These are phyloP conservation scores for Microplitis deprimator DNA, from an alignment of 2,888 invertebrate species.

Conservation along the genomic window DNA sequence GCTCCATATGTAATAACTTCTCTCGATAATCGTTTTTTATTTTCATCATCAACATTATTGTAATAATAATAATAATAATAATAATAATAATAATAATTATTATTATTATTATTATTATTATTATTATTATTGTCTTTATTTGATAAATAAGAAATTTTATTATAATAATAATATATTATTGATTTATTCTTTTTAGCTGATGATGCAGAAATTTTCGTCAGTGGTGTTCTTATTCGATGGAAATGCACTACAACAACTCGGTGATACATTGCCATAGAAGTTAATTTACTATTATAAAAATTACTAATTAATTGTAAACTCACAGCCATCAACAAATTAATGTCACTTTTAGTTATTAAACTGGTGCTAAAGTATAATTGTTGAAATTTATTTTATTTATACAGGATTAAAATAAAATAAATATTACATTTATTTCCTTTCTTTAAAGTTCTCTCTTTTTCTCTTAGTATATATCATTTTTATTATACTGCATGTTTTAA, in stretches of 20 bases:
- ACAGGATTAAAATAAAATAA: not conserved
- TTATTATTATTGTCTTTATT: too few species aligned
- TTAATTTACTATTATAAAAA: not conserved
- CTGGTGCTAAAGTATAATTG: not conserved
- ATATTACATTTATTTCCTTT: too few species aligned
- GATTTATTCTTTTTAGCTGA: not conserved
- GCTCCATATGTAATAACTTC: constrained; percentile 56
- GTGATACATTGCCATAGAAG: not conserved
- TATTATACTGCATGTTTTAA: too few species aligned
- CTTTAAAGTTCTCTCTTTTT: too few species aligned
- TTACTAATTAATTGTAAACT: not conserved
- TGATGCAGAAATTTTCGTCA: not conserved
- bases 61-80: too few species aligned
- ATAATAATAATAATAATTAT: too few species aligned
- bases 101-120: too few species aligned
- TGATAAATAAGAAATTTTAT: too few species aligned
- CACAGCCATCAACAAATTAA: not conserved
- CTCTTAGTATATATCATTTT: too few species aligned
- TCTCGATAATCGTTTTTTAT: constrained; percentile 32
- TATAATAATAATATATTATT: not conserved
- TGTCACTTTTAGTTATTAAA: not conserved
- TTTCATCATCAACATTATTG: not conserved
- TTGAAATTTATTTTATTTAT: not conserved
- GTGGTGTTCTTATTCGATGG: not conserved
- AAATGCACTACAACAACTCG: not conserved